Evolutionary conservation across 2,888 invertebrate genomes (phyloP).

Genomic region (Ptychoptera albimana): DNA sequence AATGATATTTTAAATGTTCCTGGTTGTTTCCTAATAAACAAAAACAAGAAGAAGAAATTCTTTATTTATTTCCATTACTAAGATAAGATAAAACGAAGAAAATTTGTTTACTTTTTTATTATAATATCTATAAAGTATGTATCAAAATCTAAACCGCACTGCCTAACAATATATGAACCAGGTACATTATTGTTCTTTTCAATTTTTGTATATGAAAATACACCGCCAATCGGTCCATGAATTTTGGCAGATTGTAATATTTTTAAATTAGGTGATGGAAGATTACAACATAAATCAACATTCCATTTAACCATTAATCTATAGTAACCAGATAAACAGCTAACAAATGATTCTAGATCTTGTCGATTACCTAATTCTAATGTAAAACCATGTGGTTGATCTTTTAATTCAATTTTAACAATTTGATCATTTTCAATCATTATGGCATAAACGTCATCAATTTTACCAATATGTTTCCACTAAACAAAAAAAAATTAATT

Average conservation of each 20-base stretch:
- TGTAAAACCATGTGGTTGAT: slow-evolving; percentile 29
- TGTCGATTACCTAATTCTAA: slow-evolving; percentile 21
- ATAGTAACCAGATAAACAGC: slow-evolving; percentile 74
- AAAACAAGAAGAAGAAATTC: neutral
- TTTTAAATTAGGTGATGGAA: slow-evolving; percentile 62
- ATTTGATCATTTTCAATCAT: slow-evolving; percentile 55
- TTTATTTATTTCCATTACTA: neutral
- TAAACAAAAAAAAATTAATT: slow-evolving; percentile 24
- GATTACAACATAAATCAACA: slow-evolving; percentile 71
- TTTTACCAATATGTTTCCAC: slow-evolving; percentile 60
- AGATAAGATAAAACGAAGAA: neutral
- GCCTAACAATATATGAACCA: slow-evolving; percentile 68
- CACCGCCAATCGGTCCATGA: slow-evolving; percentile 80
- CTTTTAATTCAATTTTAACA: slow-evolving; percentile 50
- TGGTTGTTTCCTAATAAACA: slow-evolving; percentile 38
- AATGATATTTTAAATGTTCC: slow-evolving; percentile 48
- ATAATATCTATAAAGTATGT: slow-evolving; percentile 71
- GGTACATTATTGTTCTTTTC: slow-evolving; percentile 59
- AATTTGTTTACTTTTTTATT: slow-evolving; percentile 42
- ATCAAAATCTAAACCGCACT: slow-evolving; percentile 66
- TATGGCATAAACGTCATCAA: slow-evolving; percentile 72
- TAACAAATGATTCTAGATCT: slow-evolving; percentile 59
- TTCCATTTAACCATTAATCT: slow-evolving; percentile 78
- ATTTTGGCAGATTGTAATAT: slow-evolving; percentile 58
- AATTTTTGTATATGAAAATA: slow-evolving; percentile 71